Evolutionary conservation across 2,113 vertebrate species (phyloP).

Genomic region (Atractosteus spatula): DNA sequence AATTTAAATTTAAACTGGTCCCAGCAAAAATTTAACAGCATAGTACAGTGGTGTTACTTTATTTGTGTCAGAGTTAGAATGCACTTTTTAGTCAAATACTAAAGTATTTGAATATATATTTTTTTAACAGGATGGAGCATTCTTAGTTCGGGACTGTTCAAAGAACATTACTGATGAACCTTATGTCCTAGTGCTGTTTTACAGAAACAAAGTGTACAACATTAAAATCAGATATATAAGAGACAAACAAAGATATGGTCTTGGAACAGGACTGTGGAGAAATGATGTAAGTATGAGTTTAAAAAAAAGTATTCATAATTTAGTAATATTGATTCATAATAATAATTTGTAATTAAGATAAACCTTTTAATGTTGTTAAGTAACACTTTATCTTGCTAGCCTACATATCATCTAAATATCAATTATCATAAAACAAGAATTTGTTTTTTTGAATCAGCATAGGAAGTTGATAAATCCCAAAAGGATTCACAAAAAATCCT

Average conservation of each 20-base stretch:
- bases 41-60: too few relatives aligned
- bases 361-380: not conserved
- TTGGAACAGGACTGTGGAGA: constrained; percentile 80
- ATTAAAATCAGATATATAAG: constrained; percentile 84
- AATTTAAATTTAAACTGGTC: too few relatives aligned
- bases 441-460: too few relatives aligned
- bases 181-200: constrained; percentile 79
- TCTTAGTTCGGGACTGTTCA: constrained; percentile 82
- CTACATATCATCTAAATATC: not conserved
- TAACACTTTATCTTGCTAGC: too few relatives aligned
- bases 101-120: not conserved
- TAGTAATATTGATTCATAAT: too few relatives aligned
- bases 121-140: constrained; percentile 74
- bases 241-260: constrained; percentile 60
- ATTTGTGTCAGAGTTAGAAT: too few relatives aligned
- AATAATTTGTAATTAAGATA: not conserved
- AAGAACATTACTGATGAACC: constrained; percentile 71
- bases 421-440: not conserved
- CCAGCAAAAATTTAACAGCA: too few relatives aligned
- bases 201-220: constrained; percentile 80
- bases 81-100: too few relatives aligned
- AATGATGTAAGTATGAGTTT: constrained; percentile 66
- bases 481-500: too few relatives aligned
- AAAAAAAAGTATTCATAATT: too few relatives aligned
- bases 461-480: too few relatives aligned